Evolutionary conservation across 2,113 vertebrate species (phyloP).

Genomic region (Engraulis encrasicolus): DNA sequence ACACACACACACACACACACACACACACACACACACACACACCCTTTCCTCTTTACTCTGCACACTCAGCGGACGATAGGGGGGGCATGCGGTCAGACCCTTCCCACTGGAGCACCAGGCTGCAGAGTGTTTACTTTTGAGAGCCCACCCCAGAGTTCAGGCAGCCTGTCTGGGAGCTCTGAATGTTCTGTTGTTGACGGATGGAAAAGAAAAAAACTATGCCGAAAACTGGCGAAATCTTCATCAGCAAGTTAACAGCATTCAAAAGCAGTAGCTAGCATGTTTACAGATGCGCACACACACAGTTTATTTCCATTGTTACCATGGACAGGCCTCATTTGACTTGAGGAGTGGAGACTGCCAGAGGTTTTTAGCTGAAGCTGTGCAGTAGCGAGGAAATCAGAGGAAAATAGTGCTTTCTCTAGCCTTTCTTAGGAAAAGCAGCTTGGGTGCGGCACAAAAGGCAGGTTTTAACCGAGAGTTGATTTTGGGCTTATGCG

Average conservation of each 20-base stretch:
- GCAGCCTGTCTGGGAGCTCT: neutral
- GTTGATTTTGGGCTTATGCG: conserved; percentile 51
- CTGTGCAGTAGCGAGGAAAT: neutral
- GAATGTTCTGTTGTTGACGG: neutral
- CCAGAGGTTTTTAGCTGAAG: neutral
- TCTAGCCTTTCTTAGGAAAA: neutral
- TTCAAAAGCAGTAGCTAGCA: neutral
- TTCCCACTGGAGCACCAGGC: neutral
- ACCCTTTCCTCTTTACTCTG: no score
- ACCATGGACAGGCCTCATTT: neutral
- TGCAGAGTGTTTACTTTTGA: neutral
- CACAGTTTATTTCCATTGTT: neutral
- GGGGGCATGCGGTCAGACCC: conserved; percentile 35
- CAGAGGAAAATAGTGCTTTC: neutral
- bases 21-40: neutral
- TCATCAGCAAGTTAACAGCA: neutral
- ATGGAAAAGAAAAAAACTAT: neutral
- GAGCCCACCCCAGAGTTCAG: neutral
- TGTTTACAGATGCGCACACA: neutral
- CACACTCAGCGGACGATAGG: conserved; percentile 34
- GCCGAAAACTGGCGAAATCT: neutral
- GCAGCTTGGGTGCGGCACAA: neutral
- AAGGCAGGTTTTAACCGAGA: conserved; percentile 26
- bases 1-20: no score
- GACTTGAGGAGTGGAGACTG: neutral